Percentiles rank a stretch among this genome's conserved stretches.
These are phyloP conservation scores for Callithrix jacchus DNA, from an alignment of 2,113 vertebrate genomes.

Conservation along the genomic window DNA sequence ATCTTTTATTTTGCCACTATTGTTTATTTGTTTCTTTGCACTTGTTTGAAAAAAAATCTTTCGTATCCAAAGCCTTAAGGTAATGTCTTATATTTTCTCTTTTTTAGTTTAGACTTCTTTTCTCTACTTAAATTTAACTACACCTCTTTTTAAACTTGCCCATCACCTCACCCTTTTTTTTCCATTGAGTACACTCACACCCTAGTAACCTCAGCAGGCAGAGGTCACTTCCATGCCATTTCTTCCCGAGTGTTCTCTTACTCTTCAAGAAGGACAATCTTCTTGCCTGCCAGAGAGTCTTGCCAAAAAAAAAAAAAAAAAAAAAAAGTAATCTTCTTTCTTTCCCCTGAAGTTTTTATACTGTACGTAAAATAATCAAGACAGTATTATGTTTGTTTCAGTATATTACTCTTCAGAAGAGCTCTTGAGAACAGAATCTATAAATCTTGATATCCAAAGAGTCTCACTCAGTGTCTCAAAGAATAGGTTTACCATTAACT, in stretches of 20 bases:
- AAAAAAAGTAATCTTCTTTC: background rate
- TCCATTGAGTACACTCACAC: accelerated
- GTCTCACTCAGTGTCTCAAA: background rate
- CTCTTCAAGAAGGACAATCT: background rate
- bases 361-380: background rate
- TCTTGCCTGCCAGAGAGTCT: no score
- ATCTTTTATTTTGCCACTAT: background rate
- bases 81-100: background rate
- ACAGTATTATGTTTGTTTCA: background rate
- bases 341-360: background rate
- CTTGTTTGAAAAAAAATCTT: background rate
- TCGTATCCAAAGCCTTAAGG: background rate
- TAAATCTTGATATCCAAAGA: background rate
- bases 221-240: no score
- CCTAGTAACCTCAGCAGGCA: background rate
- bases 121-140: background rate
- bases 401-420: background rate
- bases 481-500: background rate
- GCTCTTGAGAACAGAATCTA: background rate
- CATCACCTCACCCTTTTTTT: accelerated
- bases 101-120: background rate
- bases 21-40: background rate
- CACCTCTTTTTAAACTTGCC: background rate
- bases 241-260: background rate
- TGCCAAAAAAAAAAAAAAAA: no score